Percentiles rank a stretch among this genome's conserved stretches.
phyloP scores from a whole-genome alignment of 1,140 invertebrate species.

The Temnothorax longispinosus region DNA sequence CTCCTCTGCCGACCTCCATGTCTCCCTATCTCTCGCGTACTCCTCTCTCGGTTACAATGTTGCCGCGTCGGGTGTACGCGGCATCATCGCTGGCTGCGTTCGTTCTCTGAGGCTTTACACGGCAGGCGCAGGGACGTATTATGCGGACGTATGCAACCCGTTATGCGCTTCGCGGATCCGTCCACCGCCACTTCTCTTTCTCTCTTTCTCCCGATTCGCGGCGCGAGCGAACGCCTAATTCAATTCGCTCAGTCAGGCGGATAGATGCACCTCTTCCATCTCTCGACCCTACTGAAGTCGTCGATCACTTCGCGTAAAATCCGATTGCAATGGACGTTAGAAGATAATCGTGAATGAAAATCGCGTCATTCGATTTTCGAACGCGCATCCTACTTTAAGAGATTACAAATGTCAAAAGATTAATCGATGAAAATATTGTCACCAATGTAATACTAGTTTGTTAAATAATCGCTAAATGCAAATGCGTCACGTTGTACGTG shows the following conservation, averaged over 20 bases:
- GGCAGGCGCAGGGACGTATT: slow-evolving; percentile 65
- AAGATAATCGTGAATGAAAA: slow-evolving; percentile 26
- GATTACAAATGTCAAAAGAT: background rate
- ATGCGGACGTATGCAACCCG: slow-evolving; percentile 64
- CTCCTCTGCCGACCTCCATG: background rate
- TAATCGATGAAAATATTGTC: background rate
- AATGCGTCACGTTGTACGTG: background rate
- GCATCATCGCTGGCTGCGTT: slow-evolving; percentile 64
- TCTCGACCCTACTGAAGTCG: background rate
- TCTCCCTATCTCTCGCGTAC: slow-evolving; percentile 65
- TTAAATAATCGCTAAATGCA: background rate
- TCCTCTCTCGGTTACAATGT: slow-evolving; percentile 77
- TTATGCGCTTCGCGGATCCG: slow-evolving; percentile 64
- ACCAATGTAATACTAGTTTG: background rate
- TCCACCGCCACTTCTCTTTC: slow-evolving; percentile 38
- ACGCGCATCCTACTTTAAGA: background rate
- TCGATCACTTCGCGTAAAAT: slow-evolving; percentile 38
- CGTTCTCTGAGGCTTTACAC: slow-evolving; percentile 58
- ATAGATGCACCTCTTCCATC: slow-evolving; percentile 18
- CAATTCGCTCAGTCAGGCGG: slow-evolving; percentile 58
- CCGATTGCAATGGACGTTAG: slow-evolving; percentile 11
- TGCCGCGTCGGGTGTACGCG: slow-evolving; percentile 74
- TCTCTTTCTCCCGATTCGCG: slow-evolving; percentile 45
- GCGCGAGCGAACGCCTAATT: slow-evolving; percentile 68
- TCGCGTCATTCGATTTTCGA: background rate